Evolutionary conservation across 2,113 vertebrate species (phyloP), one percentile per base, ranked within the genome.

Genomic region (Synodontis membranacea): DNA sequence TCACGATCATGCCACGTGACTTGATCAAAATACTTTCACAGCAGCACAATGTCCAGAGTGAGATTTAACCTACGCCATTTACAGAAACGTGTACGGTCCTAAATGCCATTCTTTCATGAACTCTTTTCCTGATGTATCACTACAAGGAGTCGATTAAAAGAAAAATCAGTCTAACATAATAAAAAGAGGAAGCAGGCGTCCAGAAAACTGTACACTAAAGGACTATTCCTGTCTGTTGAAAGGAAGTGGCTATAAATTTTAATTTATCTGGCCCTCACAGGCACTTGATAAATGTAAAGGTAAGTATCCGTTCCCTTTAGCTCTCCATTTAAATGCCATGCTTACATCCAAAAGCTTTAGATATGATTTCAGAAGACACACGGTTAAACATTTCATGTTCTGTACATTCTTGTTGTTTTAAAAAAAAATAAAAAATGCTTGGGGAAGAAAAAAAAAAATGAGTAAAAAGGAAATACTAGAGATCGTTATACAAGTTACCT

Each of bases 401-500:
- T n/a, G n/a, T n/a, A n/a, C n/a, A n/a, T 70, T 50, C 31, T 83
- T 83, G 48, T 37, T 46, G 7, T 28, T 58, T 58, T 4, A 44
- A 44, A 44, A 44, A 9, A 7, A 44, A 3, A 44, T 44, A 50
- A 5, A 85, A 5, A 60, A 7, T 39, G 19, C 17, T 70, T 66
- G 7, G 0, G 34, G 34, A 17, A 0, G 34, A 17, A 0, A n/a
- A 25, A 31, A 64, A 10, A 48, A 48, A 46, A 31, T 5, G 31
- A 6, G 37, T 64, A 14, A 54, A 50, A 37, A 28, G 0, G 21
- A 34, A 34, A 5, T 10, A 19, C 5, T n/a, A 80, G 7, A 44
- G 25, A n/a, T 84, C n/a, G 54, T n/a, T 58, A n/a, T n/a, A 48
- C 23, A 83, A 48, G 86, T 42, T 93, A 99, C 98, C 98, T 96